phyloP scores from a whole-genome alignment of 1,140 invertebrate species.

The Psix sp. region DNA sequence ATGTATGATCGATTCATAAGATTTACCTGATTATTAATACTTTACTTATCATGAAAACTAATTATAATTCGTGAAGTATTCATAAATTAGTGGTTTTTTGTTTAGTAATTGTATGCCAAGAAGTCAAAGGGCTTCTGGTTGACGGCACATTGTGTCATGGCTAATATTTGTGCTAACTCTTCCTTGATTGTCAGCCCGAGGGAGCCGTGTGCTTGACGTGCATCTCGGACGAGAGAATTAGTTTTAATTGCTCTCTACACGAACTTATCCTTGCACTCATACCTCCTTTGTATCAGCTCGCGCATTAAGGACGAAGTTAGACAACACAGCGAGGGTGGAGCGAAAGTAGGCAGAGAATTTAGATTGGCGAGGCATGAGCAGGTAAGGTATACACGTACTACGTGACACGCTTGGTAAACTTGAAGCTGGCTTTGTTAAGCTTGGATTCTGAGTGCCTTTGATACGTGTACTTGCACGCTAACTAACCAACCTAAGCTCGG shows the following conservation, averaged over 20 bases:
- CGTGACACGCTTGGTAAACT: constrained; percentile 77
- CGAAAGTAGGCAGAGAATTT: constrained; percentile 59
- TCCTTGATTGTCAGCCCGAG: constrained; percentile 37
- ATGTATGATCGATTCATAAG: no score
- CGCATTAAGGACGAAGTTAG: constrained; percentile 73
- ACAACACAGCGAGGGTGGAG: constrained; percentile 55
- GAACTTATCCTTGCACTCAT: constrained; percentile 66
- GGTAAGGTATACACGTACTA: constrained; percentile 75
- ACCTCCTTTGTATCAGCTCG: constrained; percentile 62
- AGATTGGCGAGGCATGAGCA: constrained; percentile 72
- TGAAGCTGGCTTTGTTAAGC: constrained; percentile 76
- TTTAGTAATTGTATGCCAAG: no score
- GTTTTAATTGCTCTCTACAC: constrained; percentile 70
- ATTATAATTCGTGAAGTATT: no score
- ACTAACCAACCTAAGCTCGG: constrained; percentile 78
- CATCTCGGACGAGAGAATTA: constrained; percentile 65
- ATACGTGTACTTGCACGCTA: constrained; percentile 79
- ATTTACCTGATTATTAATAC: no score
- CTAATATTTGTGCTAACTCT: constrained; percentile 39
- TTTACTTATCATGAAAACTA: no score
- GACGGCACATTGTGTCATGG: constrained; percentile 32
- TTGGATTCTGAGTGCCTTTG: constrained; percentile 78
- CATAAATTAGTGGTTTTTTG: no score
- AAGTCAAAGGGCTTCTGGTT: constrained; percentile 25
- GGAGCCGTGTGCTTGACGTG: constrained; percentile 36